Conservation (phyloP, 53 echinoderm and acorn worm species). For the Patiria pectinifera region DNA sequence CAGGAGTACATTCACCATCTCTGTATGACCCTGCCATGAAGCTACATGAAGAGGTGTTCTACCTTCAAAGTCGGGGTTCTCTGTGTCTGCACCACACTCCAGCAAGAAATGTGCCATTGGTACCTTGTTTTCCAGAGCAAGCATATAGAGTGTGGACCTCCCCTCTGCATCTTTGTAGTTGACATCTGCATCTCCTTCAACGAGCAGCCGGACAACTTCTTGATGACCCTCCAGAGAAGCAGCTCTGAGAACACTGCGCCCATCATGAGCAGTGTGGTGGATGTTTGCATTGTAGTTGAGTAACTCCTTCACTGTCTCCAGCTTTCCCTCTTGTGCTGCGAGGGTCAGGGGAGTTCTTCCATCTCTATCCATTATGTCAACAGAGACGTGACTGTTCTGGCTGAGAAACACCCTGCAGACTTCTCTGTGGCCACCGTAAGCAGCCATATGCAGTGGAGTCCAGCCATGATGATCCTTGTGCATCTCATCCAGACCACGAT, state of each 20-base stretch:
- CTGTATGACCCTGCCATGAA: constrained; percentile 97
- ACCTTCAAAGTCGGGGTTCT: constrained; percentile 89
- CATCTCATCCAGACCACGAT: constrained; percentile 98
- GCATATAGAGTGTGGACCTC: constrained; percentile 93
- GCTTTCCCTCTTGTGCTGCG: constrained; percentile 95
- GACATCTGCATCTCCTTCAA: constrained; percentile 80
- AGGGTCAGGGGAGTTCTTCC: constrained; percentile 94
- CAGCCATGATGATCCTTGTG: constrained; percentile 97
- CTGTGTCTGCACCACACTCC: constrained; percentile 79
- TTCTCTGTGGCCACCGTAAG: constrained; percentile 92
- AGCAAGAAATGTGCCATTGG: constrained; percentile 85
- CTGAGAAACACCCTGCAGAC: constrained; percentile 91
- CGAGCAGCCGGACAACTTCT: constrained; percentile 78
- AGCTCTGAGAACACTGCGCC: constrained; percentile 85
- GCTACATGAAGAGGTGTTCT: constrained; percentile 97
- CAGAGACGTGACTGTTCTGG: constrained; percentile 83
- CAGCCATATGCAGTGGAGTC: constrained; percentile 99
- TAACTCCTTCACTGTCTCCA: constrained; percentile 80
- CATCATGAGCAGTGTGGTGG: constrained; percentile 89
- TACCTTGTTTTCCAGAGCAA: constrained; percentile 92
- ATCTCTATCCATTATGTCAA: constrained; percentile 94
- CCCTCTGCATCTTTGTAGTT: constrained; percentile 98
- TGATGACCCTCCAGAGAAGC: constrained; percentile 90
- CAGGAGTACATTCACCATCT: constrained; percentile 86
- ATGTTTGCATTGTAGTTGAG: constrained; percentile 83